Percentiles rank a stretch among this genome's conserved stretches.
phyloP scores from a whole-genome alignment of 2,113 vertebrate species.

The Picathartes gymnocephalus region DNA sequence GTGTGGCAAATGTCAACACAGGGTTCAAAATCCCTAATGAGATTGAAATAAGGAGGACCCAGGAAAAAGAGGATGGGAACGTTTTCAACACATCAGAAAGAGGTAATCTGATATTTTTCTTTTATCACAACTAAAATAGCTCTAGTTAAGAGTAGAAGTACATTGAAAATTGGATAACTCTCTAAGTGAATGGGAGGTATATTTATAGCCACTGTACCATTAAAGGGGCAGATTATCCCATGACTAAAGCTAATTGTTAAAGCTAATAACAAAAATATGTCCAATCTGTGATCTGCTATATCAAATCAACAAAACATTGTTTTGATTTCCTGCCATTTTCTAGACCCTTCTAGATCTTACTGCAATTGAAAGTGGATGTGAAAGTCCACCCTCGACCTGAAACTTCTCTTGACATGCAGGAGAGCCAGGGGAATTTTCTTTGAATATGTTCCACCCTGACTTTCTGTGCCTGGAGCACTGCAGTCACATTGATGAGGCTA shows the following conservation, averaged over 20 bases:
- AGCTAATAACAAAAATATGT: not conserved
- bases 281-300: not conserved
- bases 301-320: not conserved
- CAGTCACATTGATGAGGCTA: not conserved
- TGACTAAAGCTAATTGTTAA: not conserved
- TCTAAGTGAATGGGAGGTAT: not conserved
- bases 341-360: not conserved
- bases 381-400: not conserved
- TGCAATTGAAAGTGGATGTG: not conserved
- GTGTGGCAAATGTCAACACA: not conserved
- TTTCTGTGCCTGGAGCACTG: not conserved
- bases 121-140: not conserved
- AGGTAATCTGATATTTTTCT: not conserved
- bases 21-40: not conserved
- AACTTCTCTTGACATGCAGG: not conserved
- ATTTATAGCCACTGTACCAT: not conserved
- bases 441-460: not conserved
- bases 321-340: not conserved
- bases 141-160: not conserved
- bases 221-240: accelerated
- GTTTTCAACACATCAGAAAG: not conserved
- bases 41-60: not conserved
- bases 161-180: not conserved
- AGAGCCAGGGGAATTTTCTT: not conserved
- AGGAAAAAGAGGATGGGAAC: not conserved